Base-by-base conservation (phyloP, 1,140 invertebrate genomes). In the Sycophaga agraensis region DNA sequence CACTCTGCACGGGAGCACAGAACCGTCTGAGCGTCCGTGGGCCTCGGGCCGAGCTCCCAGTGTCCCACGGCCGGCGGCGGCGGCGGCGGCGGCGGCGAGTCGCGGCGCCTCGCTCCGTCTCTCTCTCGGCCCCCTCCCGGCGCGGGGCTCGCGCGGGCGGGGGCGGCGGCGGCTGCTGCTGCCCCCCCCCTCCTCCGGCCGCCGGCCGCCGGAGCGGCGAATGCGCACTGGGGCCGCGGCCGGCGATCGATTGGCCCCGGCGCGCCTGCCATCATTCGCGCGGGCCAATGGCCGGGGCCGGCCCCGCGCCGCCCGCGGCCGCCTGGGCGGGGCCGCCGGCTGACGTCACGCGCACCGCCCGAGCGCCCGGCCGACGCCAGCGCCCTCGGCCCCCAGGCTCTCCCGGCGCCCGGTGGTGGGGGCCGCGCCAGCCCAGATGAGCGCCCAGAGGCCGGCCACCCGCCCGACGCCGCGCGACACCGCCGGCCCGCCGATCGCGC, bases 261-360 rank as follows among this genome's bases (percentile, higher is more conserved):
- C 68, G 58, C 64, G 74, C 74, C 77, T 79, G 77, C 78, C 77
- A 79, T 79, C 74, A 79, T 79, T 79, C 59, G 68, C 35, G 19
- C 24, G 66, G 40, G 64, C 78, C 78, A 80, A 80, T 80, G 65
- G 63, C 43, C 43, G 62, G 49, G 11, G 1, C 0, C 42, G 39
- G 28, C 40, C 42, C 42, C 42, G 14, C 21, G 46, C 54, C 53
- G 45, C 16, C 35, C 34, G n/a, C 55, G 59, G 46, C 54, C 53
- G 45, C 16, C 35, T 37, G n/a, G 57, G 59, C 67, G 74, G 73
- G 68, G 69, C 51, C 45, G 40, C 12, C 39, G 2, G 6, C 5
- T 17, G 59, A 54, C 42, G 49, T 49, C 50, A 22, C 63, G 71
- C 69, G 69, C 70, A 21, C 39, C 64, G 22, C 34, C 37, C 70